Evolutionary conservation across 2,113 vertebrate genomes (phyloP).

Genomic region (Gadus macrocephalus): DNA sequence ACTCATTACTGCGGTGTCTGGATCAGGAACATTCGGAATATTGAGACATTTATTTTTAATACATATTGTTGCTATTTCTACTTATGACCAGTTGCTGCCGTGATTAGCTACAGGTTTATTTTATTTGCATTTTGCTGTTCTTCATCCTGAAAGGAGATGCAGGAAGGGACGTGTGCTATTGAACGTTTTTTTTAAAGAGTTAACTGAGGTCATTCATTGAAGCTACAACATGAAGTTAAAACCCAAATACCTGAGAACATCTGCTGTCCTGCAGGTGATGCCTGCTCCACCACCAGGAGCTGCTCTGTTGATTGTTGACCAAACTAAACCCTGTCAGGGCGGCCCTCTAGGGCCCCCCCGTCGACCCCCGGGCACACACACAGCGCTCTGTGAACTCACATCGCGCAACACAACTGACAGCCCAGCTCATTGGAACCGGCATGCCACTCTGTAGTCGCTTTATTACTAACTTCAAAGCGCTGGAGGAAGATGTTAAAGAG

Average conservation of each 20-base stretch:
- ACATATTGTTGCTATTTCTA: too few relatives aligned
- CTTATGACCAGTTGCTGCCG: too few relatives aligned
- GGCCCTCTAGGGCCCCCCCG: slow-evolving; percentile 31
- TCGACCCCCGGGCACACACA: slow-evolving; percentile 24
- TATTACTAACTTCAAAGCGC: slow-evolving; percentile 72
- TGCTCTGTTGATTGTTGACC: slow-evolving; percentile 34
- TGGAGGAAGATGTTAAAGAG: slow-evolving; percentile 50
- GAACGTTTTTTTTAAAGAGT: too few relatives aligned
- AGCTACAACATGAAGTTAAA: not conserved
- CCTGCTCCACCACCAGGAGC: slow-evolving; percentile 7
- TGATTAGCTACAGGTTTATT: too few relatives aligned
- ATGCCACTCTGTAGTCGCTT: slow-evolving; percentile 50
- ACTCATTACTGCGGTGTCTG: not conserved
- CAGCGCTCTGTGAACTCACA: slow-evolving; percentile 49
- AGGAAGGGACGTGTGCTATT: too few relatives aligned
- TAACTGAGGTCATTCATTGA: too few relatives aligned
- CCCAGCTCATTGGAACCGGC: slow-evolving; percentile 61
- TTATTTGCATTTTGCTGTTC: too few relatives aligned
- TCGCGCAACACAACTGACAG: slow-evolving; percentile 45
- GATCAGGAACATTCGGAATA: not conserved
- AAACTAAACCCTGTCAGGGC: slow-evolving; percentile 22
- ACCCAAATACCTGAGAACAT: not conserved
- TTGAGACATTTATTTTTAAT: too few relatives aligned
- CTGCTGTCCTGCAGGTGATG: not conserved
- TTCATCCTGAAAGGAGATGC: too few relatives aligned